These are phyloP conservation scores for Daphoenositta chrysoptera DNA, from an alignment of 2,113 vertebrate species.

Conservation along the genomic window DNA sequence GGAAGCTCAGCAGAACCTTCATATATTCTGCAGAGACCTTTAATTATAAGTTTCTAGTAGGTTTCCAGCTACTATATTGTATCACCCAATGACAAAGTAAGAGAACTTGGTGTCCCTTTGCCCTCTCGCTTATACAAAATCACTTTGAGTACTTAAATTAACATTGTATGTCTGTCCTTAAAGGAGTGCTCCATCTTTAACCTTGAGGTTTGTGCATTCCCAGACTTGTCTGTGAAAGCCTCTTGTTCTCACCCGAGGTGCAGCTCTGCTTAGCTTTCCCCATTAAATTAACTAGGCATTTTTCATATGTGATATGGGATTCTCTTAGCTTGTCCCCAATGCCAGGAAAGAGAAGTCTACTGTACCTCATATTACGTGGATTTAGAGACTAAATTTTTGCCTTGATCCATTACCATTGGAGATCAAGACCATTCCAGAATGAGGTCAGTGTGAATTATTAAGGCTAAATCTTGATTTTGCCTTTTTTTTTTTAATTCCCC, in stretches of 20 bases:
- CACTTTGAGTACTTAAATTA: neutral
- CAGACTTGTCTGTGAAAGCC: neutral
- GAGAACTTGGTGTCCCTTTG: neutral
- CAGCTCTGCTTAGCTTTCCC: neutral
- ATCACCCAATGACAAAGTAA: neutral
- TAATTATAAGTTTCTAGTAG: conserved; percentile 24
- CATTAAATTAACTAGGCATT: neutral
- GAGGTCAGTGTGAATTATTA: neutral
- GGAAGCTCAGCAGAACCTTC: conserved; percentile 23
- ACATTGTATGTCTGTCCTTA: neutral
- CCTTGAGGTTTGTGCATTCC: neutral
- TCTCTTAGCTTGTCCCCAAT: neutral
- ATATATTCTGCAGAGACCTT: conserved; percentile 9
- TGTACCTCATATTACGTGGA: neutral
- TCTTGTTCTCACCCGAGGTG: neutral
- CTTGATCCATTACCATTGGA: neutral
- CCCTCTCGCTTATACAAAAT: neutral
- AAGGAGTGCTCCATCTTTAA: neutral
- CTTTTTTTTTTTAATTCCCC: too few species aligned
- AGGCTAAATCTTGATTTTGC: neutral
- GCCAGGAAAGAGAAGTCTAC: neutral
- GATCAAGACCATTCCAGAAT: neutral
- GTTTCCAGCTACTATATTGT: neutral
- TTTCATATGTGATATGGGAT: neutral
- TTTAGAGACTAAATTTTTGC: neutral